Evolutionary conservation across 2,888 invertebrate genomes (phyloP), one percentile per base, ranked within the genome.

Genomic region (Tipula confusa): DNA sequence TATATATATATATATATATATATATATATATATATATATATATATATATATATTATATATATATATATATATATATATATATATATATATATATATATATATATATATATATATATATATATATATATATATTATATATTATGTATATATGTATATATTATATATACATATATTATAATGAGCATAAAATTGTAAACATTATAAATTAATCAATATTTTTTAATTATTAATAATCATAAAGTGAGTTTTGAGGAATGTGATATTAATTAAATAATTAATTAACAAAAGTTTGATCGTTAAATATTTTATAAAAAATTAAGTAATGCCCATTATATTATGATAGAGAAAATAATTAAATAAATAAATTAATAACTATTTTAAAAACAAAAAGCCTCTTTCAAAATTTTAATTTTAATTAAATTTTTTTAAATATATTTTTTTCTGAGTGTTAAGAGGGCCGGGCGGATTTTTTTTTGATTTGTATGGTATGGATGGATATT

Each of bases 311-410:
- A 43, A n/a, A n/a, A n/a, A 64, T 64, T 64, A 64, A 43, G 64
- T 64, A 64, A 64, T 64, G 64, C 64, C 64, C 64, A 64, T 64
- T 64, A 24, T 64, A 64, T 64, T 33, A 9, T 9, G 6, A 24
- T 43, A 15, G n/a, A 43, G 43, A 64, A 9, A 24, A 64, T 64
- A 64, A 64, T 64, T 24, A 24, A 64, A 64, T 64, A 64, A 64
- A 64, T 64, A 24, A 43, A 15, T 43, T 43, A 43, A 64, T n/a
- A 43, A 1, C 43, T 43, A n/a, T n/a, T n/a, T n/a, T n/a, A 13
- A 43, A 64, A 64, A 64, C 64, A 64, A 64, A 64, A 64, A 64
- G 64, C 64, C 64, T 64, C 64, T 64, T 64, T 43, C 43, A 15
- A 43, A 43, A 43, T 43, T 43, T 43, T 43, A 15, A 15, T 15